Evolutionary conservation across 2,797 vertebrate species (phyloP), one percentile per base, ranked within the genome.

Genomic region (Eupleurogrammus muticus): DNA sequence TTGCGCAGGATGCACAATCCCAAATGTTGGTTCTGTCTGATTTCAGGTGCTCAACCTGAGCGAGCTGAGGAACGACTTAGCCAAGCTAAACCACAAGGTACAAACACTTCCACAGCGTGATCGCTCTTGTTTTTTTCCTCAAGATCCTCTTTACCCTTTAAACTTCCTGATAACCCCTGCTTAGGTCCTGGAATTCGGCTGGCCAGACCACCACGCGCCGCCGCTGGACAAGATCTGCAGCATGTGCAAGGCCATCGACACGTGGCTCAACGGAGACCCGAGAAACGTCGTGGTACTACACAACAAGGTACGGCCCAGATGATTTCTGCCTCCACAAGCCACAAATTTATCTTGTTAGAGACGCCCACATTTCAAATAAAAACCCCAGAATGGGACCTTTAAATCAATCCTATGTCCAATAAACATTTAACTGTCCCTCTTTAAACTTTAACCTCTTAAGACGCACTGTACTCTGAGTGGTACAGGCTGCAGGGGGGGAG

Each of bases 161-260:
- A 8, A 6, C 5, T 0, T 68, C 11, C 4, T 5, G 5, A 32
- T 51, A 4, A 61, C 58, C 21, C 14, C n/a, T 24, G 24, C n/a
- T 24, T 74, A 99, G 97, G 96, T 99, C 51, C 88, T 98, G 89
- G 97, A 99, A 85, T 98, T 99, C 20, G 97, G 97, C 52, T 99
- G 97, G 97, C 97, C 97, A 0, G 97, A 99, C 81, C 92, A 97
- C 23, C 97, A 99, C 28, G 98, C 97, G 0, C 97, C 97, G 0
- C 95, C 97, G 0, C 93, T 99, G 90, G 97, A 99, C 87, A 97
- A 97, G 89, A 97, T 99, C 85, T 99, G 97, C 93, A 98, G 97
- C 77, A 96, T 99, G 90, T 99, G 97, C 87, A 99, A 99, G 84
- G 96, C 97, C 71, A 97, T 99, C 93, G 97, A 99, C 93, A 97